Conservation (phyloP, 2,113 vertebrate species). For the Rhizomys pruinosus region DNA sequence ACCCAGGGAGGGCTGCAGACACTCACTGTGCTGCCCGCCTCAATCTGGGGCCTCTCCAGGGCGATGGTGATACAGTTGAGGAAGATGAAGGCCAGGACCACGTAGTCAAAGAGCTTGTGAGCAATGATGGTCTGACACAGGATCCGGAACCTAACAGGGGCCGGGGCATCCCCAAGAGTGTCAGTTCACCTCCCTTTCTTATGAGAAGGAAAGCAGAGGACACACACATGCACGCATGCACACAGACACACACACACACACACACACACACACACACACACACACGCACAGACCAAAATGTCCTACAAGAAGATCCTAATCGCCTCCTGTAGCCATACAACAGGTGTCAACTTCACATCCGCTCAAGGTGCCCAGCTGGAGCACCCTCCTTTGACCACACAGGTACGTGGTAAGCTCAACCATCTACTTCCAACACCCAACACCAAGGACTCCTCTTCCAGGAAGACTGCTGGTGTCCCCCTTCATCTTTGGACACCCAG, state of each 20-base stretch:
- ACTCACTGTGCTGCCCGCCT: conserved; percentile 96
- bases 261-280: too few relatives aligned
- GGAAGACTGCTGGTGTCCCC: background rate
- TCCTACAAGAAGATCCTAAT: background rate
- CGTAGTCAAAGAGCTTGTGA: conserved; percentile 97
- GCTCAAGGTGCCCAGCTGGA: background rate
- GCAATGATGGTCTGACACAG: conserved; percentile 97
- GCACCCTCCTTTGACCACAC: background rate
- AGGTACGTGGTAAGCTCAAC: background rate
- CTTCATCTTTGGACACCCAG: background rate
- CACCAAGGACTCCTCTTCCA: background rate
- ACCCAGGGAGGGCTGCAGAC: background rate
- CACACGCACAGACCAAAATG: background rate
- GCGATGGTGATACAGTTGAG: conserved; percentile 99
- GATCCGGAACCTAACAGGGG: conserved; percentile 92
- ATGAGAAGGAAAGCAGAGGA: background rate
- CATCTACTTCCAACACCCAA: background rate
- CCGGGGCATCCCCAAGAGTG: background rate
- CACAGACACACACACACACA: too few relatives aligned
- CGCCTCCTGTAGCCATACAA: background rate
- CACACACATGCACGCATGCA: background rate
- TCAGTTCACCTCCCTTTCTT: background rate
- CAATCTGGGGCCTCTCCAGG: conserved; percentile 97
- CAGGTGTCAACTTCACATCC: background rate
- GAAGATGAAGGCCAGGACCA: conserved; percentile 98